Conservation (phyloP, 2,888 invertebrate species). For the Boloria euphrosyne region DNA sequence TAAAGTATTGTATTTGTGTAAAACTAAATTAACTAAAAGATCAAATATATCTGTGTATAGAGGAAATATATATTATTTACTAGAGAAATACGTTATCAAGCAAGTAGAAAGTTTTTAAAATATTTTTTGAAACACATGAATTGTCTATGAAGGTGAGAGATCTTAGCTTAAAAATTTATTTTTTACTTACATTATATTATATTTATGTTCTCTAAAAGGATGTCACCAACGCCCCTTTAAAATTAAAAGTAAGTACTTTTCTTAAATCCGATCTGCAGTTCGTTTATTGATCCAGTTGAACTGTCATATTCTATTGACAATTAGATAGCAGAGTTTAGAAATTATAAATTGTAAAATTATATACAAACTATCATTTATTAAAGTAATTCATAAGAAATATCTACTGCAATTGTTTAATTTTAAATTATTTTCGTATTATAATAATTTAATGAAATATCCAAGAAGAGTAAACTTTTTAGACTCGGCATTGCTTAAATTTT, state of each 20-base stretch:
- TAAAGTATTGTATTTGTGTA: background rate
- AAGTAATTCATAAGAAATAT: too few relatives aligned
- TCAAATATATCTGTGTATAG: background rate
- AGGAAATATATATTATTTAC: slow-evolving; percentile 2
- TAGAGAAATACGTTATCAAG: slow-evolving; percentile 8
- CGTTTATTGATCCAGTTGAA: slow-evolving; percentile 19
- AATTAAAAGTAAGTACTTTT: slow-evolving; percentile 5
- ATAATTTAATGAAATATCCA: too few relatives aligned
- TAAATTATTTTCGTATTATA: too few relatives aligned
- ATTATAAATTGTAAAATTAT: background rate
- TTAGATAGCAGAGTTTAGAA: background rate
- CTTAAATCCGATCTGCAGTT: background rate
- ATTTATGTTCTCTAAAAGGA: background rate
- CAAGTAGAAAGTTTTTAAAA: slow-evolving; percentile 7
- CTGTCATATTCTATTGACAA: slow-evolving; percentile 19
- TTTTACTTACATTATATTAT: slow-evolving; percentile 5
- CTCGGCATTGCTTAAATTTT: too few relatives aligned
- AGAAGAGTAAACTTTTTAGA: too few relatives aligned
- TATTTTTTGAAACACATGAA: background rate
- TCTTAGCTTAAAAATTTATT: background rate
- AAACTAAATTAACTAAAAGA: background rate
- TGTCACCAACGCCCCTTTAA: slow-evolving; percentile 15
- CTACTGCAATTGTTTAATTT: too few relatives aligned
- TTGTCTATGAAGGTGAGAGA: background rate
- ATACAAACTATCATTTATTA: too few relatives aligned